Evolutionary conservation across 2,888 invertebrate genomes (phyloP), one percentile per base, ranked within the genome.

Genomic region (Caenorhabditis auriculariae): DNA sequence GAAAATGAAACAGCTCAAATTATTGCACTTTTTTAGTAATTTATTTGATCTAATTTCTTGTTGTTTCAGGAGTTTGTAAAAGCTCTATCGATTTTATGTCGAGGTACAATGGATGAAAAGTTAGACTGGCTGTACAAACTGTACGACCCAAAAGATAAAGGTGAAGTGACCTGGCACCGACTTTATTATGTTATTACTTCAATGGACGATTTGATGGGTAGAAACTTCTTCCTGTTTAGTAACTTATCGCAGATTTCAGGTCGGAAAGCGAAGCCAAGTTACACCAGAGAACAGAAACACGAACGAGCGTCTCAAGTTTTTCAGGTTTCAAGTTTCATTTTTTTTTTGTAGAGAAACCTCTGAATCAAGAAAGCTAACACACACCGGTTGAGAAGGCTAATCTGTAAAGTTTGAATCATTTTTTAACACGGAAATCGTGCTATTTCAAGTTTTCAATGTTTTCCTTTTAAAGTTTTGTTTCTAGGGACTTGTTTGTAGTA

Each of bases 71-170:
- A 77, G 41, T 78, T 76, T 57, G 74, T 78, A 1, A 69, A 66
- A 54, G 67, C 73, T 9, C 59, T 77, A 6, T 78, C 78, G 1
- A 68, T 75, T 15, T 57, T 78, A 6, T 76, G 72, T 27, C 56
- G 77, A 35, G 78, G 78, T 23, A 70, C 72, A 0, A 47, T 77
- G 52, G 75, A 78, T 23, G 78, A 78, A 50, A 76, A 76, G 44
- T 50, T 78, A 17, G 69, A 74, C 12, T 78, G 77, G 77, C 54
- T 77, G 4, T 78, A 78, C 62, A 71, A 66, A 17, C 54, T 78
- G 12, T 78, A 78, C 57, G 78, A 78, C 54, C 77, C 78, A 3
- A 68, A 69, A 42, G 66, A 66, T 4, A 65, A 54, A 35, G 77
- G 77, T 0, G 68, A 69, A 46, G 62, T 78, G 28, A 70, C 74